Conservation (phyloP, 2,797 vertebrate species). For the Aulostomus chinensis region DNA sequence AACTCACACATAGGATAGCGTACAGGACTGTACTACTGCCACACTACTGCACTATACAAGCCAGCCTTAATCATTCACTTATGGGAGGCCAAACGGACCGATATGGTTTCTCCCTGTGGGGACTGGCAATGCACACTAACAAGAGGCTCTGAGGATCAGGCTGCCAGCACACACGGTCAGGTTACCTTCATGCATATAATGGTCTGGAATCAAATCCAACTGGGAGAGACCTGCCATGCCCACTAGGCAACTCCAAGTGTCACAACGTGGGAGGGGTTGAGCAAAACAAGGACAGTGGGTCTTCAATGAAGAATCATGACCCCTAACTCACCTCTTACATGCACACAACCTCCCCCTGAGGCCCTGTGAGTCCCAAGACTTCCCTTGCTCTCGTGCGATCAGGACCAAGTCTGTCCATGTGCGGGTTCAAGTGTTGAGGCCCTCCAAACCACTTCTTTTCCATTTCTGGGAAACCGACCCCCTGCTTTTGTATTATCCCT, state of each 20-base stretch:
- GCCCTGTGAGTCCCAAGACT: slow-evolving; percentile 33
- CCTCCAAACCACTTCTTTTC: slow-evolving; percentile 76
- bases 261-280: slow-evolving; percentile 43
- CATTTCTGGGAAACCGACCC: slow-evolving; percentile 81
- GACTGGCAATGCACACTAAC: slow-evolving; percentile 59
- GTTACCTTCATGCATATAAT: slow-evolving; percentile 64
- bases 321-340: slow-evolving; percentile 55
- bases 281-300: slow-evolving; percentile 18
- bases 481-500: slow-evolving; percentile 73
- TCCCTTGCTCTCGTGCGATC: slow-evolving; percentile 58
- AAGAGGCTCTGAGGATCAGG: slow-evolving; percentile 52
- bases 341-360: slow-evolving; percentile 36
- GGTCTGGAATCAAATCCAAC: slow-evolving; percentile 62
- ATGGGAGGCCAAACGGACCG: slow-evolving; percentile 57
- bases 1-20: slow-evolving; percentile 34
- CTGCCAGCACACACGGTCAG: slow-evolving; percentile 53
- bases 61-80: slow-evolving; percentile 73
- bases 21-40: slow-evolving; percentile 39
- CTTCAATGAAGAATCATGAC: slow-evolving; percentile 46
- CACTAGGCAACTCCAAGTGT: slow-evolving; percentile 53
- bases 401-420: slow-evolving; percentile 49
- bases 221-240: slow-evolving; percentile 41
- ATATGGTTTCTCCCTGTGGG: slow-evolving; percentile 69
- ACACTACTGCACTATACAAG: slow-evolving; percentile 48
- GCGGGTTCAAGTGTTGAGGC: slow-evolving; percentile 68